Percentiles rank a stretch among this genome's conserved stretches.
Conservation (phyloP, 2,888 invertebrate genomes). For the Beris morrisii region DNA sequence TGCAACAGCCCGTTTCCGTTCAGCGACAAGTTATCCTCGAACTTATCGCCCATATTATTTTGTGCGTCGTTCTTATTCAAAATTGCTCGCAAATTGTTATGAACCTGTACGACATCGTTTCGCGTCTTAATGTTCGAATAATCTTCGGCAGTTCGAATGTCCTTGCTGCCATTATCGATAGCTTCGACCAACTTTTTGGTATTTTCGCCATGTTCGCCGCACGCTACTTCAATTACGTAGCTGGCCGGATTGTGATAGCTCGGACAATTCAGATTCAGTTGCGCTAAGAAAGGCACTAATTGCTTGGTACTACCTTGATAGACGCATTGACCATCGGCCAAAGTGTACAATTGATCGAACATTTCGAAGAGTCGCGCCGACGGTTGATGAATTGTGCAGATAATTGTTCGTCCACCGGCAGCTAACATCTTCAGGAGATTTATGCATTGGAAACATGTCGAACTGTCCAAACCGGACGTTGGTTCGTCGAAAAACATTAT, state of each 20-base stretch:
- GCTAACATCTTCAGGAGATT: slow-evolving; percentile 85
- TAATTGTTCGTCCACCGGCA: slow-evolving; percentile 87
- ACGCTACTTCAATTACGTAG: slow-evolving; percentile 94
- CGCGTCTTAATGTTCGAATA: slow-evolving; percentile 64
- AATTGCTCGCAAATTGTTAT: slow-evolving; percentile 56
- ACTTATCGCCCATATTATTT: slow-evolving; percentile 46
- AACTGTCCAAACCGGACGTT: slow-evolving; percentile 93
- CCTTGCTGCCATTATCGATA: slow-evolving; percentile 80
- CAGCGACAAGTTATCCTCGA: slow-evolving; percentile 45
- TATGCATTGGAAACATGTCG: slow-evolving; percentile 93
- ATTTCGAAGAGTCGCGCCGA: slow-evolving; percentile 95
- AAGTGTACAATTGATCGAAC: slow-evolving; percentile 92
- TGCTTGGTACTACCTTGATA: slow-evolving; percentile 88
- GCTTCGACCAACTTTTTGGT: slow-evolving; percentile 81
- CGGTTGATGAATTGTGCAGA: slow-evolving; percentile 91
- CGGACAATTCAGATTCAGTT: slow-evolving; percentile 84
- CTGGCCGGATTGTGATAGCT: slow-evolving; percentile 97
- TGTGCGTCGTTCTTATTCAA: slow-evolving; percentile 61
- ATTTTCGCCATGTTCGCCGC: slow-evolving; percentile 91
- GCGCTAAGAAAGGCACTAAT: slow-evolving; percentile 79
- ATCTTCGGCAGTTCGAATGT: slow-evolving; percentile 73
- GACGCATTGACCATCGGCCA: slow-evolving; percentile 93
- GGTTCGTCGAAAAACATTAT: slow-evolving; percentile 99
- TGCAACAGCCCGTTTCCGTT: slow-evolving; percentile 55
- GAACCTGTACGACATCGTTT: slow-evolving; percentile 61